Base-by-base conservation (phyloP, 2,888 invertebrate genomes). In the Cheilosia variabilis region DNA sequence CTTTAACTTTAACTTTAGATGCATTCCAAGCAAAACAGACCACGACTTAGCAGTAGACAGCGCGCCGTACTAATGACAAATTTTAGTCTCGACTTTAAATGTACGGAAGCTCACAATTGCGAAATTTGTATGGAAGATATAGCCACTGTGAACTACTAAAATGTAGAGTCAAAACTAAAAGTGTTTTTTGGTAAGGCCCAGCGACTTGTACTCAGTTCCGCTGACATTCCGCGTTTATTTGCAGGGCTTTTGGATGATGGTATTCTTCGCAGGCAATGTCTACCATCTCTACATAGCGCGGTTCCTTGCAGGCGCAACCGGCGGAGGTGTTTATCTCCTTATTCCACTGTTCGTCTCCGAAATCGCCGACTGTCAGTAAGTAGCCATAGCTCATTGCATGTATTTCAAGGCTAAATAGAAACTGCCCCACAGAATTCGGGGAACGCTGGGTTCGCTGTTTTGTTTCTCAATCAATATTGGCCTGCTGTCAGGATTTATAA, bases 291-390 rank as follows among this genome's bases (percentile, higher is more conserved):
- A 91, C 79, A 87, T 90, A 19, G 91, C 91, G 4, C 88, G 92
- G 15, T 73, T 91, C 2, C 89, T 90, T 34, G 89, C 89, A 2
- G 92, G 92, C 4, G 31, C 90, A 19, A 90, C 90, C 1, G 92
- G 92, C 9, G 92, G 92, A 22, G 92, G 91, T 19, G 69, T 89
- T 27, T 91, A 89, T 31, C 86, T 91, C 4, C 89, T 90, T 0
- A 71, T 92, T 43, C 92, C 92, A 27, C 89, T 92, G 15, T 92
- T 89, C 57, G 89, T 92, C 9, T 89, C 91, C 1, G 92, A 92
- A 89, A 92, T 92, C 31, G 88, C 92, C 0, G 90, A 91, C 79
- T 89, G 89, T 27, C 89, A 88, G 92, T 92, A 82, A 89, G 90
- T 88, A 62, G 0, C n/a, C 10, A 22, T n/a, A 9, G 22, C 7